phyloP scores from a whole-genome alignment of 2,888 invertebrate genomes.

The Desoria tigrina region DNA sequence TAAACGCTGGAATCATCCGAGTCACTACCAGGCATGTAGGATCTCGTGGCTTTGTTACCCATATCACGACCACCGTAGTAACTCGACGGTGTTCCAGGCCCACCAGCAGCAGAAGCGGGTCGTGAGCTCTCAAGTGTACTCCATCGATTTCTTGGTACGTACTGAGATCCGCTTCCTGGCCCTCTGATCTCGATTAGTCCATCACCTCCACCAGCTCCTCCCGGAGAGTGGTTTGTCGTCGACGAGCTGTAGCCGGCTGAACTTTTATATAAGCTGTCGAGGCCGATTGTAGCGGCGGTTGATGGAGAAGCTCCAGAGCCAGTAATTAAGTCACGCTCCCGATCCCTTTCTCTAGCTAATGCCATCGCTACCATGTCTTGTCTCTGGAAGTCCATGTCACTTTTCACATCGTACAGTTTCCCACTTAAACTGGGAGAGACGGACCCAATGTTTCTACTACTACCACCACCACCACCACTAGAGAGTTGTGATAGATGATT shows the following conservation, averaged over 20 bases:
- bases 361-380: conserved; percentile 47
- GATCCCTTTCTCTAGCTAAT: conserved; percentile 37
- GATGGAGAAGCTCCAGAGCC: conserved; percentile 36
- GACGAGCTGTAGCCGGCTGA: conserved; percentile 32
- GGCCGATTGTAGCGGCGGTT: conserved; percentile 41
- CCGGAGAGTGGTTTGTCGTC: background rate
- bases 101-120: conserved; percentile 12
- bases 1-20: conserved; percentile 51
- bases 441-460: conserved; percentile 6
- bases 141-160: conserved; percentile 40
- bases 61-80: conserved; percentile 8
- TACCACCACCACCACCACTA: conserved; percentile 5
- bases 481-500: conserved; percentile 17
- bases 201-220: conserved; percentile 18
- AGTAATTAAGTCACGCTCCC: conserved; percentile 49
- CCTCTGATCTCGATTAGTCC: conserved; percentile 14
- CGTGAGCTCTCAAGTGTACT: conserved; percentile 35
- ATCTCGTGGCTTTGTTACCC: conserved; percentile 19
- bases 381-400: conserved; percentile 30
- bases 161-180: conserved; percentile 32
- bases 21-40: conserved; percentile 43
- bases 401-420: conserved; percentile 32
- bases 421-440: conserved; percentile 23
- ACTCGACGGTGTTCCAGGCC: conserved; percentile 6
- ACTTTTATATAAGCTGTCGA: conserved; percentile 42